Conservation (phyloP, 2,888 invertebrate species). For the Subacronicta megacephala region DNA sequence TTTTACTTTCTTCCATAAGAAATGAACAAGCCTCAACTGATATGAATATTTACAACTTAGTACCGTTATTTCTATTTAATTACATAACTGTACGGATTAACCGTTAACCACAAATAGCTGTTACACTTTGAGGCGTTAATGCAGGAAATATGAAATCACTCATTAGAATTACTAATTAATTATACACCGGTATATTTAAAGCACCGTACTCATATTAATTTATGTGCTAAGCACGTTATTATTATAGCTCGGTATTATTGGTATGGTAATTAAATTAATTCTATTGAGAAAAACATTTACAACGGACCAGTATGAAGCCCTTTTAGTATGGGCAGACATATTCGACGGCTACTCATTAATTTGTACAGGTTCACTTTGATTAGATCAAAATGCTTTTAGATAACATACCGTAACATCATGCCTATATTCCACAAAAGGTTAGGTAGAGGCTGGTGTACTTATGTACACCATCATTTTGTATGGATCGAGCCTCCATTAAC, state of each 20-base stretch:
- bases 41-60: conserved; percentile 29
- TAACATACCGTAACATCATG: too few species aligned
- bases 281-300: background rate
- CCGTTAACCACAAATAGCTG: conserved; percentile 18
- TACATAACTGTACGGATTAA: conserved; percentile 35
- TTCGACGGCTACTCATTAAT: too few species aligned
- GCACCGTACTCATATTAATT: background rate
- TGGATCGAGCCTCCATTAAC: too few species aligned
- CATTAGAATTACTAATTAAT: conserved; percentile 31
- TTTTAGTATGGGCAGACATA: too few species aligned
- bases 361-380: too few species aligned
- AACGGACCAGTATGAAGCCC: too few species aligned
- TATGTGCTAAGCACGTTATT: background rate
- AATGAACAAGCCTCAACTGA: background rate
- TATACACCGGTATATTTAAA: conserved; percentile 5
- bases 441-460: too few species aligned
- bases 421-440: too few species aligned
- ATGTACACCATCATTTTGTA: too few species aligned
- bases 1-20: conserved; percentile 16
- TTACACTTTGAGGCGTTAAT: conserved; percentile 6
- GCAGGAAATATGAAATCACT: conserved; percentile 15
- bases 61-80: conserved; percentile 36
- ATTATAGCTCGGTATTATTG: background rate
- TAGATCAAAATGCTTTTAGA: too few species aligned
- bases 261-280: too few species aligned